phyloP scores from a whole-genome alignment of 2,113 vertebrate genomes.

The Blennius ocellaris region DNA sequence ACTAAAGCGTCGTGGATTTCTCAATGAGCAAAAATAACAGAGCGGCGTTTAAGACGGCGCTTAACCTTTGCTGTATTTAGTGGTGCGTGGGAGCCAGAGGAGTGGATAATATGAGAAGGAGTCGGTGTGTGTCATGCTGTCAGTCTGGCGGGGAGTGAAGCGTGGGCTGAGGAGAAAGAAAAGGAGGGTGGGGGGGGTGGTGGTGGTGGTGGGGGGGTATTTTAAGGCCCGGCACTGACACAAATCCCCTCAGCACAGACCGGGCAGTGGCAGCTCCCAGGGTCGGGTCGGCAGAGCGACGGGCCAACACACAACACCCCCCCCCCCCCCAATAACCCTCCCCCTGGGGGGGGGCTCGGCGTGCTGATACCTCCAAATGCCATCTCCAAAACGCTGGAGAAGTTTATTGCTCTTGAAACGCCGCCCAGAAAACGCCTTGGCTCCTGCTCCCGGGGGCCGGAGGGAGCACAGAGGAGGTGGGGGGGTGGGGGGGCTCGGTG shows the following conservation, averaged over 20 bases:
- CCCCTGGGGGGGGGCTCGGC: slow-evolving; percentile 75
- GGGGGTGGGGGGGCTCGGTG: too few species aligned
- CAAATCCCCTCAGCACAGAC: slow-evolving; percentile 74
- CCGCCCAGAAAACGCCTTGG: slow-evolving; percentile 78
- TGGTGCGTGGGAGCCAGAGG: not conserved
- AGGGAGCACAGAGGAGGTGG: slow-evolving; percentile 70
- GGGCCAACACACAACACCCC: too few species aligned
- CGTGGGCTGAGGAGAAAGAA: slow-evolving; percentile 33
- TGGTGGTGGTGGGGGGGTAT: slow-evolving; percentile 56
- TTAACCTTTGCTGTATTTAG: not conserved
- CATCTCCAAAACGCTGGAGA: slow-evolving; percentile 80
- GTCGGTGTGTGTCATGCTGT: slow-evolving; percentile 54
- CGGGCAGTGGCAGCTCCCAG: slow-evolving; percentile 76
- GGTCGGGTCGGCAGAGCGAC: slow-evolving; percentile 70
- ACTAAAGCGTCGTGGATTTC: slow-evolving; percentile 15
- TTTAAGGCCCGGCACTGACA: slow-evolving; percentile 78
- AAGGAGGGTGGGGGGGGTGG: not conserved
- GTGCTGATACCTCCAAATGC: slow-evolving; percentile 84
- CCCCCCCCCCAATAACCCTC: too few species aligned
- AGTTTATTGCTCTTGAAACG: slow-evolving; percentile 85
- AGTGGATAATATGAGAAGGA: slow-evolving; percentile 33
- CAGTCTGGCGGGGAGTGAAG: slow-evolving; percentile 56
- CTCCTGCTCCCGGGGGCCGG: slow-evolving; percentile 69
- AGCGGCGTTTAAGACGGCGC: not conserved
- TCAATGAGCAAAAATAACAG: slow-evolving; percentile 22